A percentile compares a stretch with the other conserved stretches of the same genome.
These are phyloP conservation scores for Nomada fabriciana DNA, from an alignment of 2,888 invertebrate genomes.

Conservation along the genomic window DNA sequence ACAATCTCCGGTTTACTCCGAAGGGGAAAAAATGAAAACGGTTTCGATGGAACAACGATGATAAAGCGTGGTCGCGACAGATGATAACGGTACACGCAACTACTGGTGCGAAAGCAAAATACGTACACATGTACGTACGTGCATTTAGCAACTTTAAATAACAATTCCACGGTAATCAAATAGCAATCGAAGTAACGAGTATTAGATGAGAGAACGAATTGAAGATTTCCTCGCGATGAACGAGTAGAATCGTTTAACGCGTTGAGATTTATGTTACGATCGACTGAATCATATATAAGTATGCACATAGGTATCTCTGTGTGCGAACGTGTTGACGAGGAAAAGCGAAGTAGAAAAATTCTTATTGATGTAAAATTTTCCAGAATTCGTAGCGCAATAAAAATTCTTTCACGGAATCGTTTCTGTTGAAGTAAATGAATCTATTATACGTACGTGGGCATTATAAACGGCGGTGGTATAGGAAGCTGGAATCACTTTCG, in stretches of 20 bases:
- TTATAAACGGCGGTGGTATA: conserved; percentile 4
- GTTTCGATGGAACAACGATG: conserved; percentile 26
- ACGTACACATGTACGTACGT: no score
- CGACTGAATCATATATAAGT: not conserved
- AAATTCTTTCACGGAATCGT: not conserved
- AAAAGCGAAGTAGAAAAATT: not conserved
- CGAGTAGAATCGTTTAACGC: not conserved
- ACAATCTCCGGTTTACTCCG: not conserved
- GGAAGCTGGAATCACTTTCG: conserved; percentile 16
- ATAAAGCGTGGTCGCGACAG: conserved; percentile 47
- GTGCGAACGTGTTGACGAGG: not conserved
- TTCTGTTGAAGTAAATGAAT: not conserved
- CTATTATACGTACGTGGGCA: not conserved
- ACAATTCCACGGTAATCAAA: not conserved
- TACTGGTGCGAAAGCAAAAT: conserved; percentile 45
- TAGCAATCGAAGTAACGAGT: not conserved
- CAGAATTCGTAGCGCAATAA: not conserved
- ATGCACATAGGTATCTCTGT: not conserved
- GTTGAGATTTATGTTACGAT: not conserved
- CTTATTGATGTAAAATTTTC: not conserved
- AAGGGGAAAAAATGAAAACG: conserved; percentile 32
- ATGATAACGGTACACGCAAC: conserved; percentile 50
- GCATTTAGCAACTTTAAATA: not conserved
- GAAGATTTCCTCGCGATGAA: conserved; percentile 2
- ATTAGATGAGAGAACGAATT: not conserved